Evolutionary conservation across 2,888 invertebrate species (phyloP), one percentile per base, ranked within the genome.

Genomic region (Biston stratarius): DNA sequence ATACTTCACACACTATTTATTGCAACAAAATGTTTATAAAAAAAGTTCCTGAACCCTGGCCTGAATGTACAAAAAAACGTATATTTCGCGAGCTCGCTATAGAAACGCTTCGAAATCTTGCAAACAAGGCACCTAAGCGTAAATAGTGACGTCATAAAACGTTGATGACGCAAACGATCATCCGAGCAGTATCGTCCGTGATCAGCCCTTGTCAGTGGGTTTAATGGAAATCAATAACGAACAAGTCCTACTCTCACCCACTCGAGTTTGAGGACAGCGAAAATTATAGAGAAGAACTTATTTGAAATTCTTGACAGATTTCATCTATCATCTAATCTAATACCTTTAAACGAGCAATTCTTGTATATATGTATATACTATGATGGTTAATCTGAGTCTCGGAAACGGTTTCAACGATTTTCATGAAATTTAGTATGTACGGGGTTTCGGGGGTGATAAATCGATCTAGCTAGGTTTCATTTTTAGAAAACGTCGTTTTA

Each of bases 141-240:
- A 38, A 38, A 38, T 62, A 47, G 55, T 63, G 55, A 64, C 40
- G 58, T 64, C 45, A 62, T 59, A 55, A 61, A 67, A 48, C 47
- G 48, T 38, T 48, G 53, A 64, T 60, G 55, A 55, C 51, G 38
- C 14, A 62, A 56, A 67, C 64, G 71, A 76, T 73, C 72, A 70
- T 77, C 72, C 72, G 74, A 70, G 72, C 75, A 77, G 77, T 59
- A 75, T 74, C 74, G 55, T 34, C 78, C 76, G 77, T 34, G 82
- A 82, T 82, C 77, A 77, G 77, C 75, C 74, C 77, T 70, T 65
- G 71, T 71, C 64, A 73, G 76, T 77, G 77, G 82, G 84, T 83
- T 81, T 87, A 87, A 88, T 87, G 86, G 86, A 90, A 91, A 91
- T 91, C 91, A 90, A 91, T 91, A 91, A 83, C 79, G 77, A 77